These are phyloP conservation scores for Parelbella ahira DNA, from an alignment of 2,888 invertebrate species.

Conservation along the genomic window DNA sequence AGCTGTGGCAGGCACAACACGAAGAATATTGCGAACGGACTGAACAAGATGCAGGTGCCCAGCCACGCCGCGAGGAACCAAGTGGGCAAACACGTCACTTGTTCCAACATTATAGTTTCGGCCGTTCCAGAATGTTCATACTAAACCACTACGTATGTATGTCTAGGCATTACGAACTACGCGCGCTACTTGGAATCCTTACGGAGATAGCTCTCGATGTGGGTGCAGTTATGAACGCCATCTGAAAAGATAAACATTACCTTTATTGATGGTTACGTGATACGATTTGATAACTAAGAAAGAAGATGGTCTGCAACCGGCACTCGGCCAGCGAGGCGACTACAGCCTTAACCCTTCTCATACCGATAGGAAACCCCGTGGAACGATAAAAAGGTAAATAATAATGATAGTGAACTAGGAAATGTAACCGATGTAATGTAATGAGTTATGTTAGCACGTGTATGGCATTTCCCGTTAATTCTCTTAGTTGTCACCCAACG, in stretches of 20 bases:
- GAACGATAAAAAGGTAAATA: too few relatives aligned
- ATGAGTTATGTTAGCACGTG: too few relatives aligned
- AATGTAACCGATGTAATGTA: too few relatives aligned
- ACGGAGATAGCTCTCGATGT: conserved; percentile 38
- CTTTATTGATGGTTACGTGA: too few relatives aligned
- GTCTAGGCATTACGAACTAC: conserved; percentile 23
- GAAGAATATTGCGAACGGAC: conserved; percentile 84
- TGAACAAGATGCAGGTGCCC: conserved; percentile 82
- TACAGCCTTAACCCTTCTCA: too few relatives aligned
- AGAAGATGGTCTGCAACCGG: too few relatives aligned
- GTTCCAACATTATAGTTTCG: conserved; percentile 60
- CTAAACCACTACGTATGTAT: conserved; percentile 32
- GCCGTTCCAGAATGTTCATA: conserved; percentile 50
- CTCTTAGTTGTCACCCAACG: too few relatives aligned
- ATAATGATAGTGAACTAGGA: too few relatives aligned
- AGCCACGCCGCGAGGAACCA: conserved; percentile 84
- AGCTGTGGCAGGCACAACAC: conserved; percentile 85
- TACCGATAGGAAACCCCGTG: too few relatives aligned
- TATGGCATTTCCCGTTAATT: too few relatives aligned
- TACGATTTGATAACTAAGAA: too few relatives aligned
- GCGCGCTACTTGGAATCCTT: conserved; percentile 9
- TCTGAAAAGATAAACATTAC: conserved; percentile 47
- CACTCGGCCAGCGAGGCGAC: too few relatives aligned
- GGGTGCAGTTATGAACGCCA: conserved; percentile 68
- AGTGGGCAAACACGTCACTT: conserved; percentile 68